Conservation (phyloP, 1,140 invertebrate genomes). For the Pseudachorutes palmiensis region DNA sequence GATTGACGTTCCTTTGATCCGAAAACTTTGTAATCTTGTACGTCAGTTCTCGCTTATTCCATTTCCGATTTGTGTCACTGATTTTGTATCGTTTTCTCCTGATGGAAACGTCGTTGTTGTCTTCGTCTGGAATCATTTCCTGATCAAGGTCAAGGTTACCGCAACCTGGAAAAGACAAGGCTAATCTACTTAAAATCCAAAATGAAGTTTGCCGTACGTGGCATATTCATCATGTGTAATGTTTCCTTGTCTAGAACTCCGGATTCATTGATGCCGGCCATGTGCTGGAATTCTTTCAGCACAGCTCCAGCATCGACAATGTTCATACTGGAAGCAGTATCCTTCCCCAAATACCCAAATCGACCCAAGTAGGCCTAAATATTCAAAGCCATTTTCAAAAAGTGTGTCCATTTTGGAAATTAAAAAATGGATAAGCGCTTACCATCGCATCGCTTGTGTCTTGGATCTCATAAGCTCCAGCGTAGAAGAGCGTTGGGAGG, state of each 20-base stretch:
- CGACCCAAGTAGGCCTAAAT: neutral
- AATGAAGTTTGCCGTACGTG: no score
- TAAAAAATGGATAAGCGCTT: no score
- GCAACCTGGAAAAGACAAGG: neutral
- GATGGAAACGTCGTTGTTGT: neutral
- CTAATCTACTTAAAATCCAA: no score
- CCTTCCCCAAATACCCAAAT: slow-evolving; percentile 10
- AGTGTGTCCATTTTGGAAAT: no score
- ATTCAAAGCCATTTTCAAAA: neutral
- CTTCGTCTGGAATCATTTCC: slow-evolving; percentile 13
- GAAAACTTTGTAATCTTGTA: slow-evolving; percentile 2
- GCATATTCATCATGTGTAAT: slow-evolving; percentile 9
- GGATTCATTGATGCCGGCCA: slow-evolving; percentile 7
- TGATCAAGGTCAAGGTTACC: slow-evolving; percentile 9
- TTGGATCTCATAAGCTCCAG: neutral
- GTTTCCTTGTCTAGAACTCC: slow-evolving; percentile 4
- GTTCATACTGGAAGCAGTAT: slow-evolving; percentile 9
- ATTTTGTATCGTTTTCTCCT: slow-evolving; percentile 8
- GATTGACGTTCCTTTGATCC: neutral
- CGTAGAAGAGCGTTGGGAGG: neutral
- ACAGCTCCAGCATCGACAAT: neutral
- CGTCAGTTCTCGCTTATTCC: slow-evolving; percentile 11
- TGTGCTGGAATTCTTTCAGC: neutral
- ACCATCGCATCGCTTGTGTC: slow-evolving; percentile 13
- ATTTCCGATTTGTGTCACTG: neutral